phyloP scores from a whole-genome alignment of 2,888 invertebrate genomes.

The Andrena bucephala region DNA sequence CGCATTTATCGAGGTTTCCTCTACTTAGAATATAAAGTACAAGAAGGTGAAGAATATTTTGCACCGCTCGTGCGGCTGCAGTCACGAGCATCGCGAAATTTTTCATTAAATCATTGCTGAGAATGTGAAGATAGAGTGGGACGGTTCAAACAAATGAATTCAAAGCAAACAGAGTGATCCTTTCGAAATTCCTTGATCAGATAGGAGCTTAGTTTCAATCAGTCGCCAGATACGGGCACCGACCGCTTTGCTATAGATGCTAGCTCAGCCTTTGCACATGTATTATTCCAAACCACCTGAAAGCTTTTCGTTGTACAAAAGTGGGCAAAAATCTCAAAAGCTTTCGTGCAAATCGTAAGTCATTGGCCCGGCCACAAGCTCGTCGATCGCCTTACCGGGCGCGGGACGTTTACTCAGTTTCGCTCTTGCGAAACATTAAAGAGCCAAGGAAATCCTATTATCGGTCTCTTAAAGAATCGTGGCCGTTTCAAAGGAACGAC shows the following conservation, averaged over 20 bases:
- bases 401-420: constrained; percentile 41
- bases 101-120: neutral
- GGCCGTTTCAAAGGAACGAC: neutral
- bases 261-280: constrained; percentile 72
- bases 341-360: constrained; percentile 75
- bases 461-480: constrained; percentile 20
- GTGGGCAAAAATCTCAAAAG: constrained; percentile 75
- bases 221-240: constrained; percentile 52
- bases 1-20: neutral
- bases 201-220: constrained; percentile 52
- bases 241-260: constrained; percentile 49
- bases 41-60: neutral
- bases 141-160: neutral
- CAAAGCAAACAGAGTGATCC: neutral
- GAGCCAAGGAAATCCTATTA: constrained; percentile 28
- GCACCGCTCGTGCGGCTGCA: neutral
- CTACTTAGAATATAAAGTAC: neutral
- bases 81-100: neutral
- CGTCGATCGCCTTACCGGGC: constrained; percentile 59
- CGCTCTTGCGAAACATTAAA: constrained; percentile 45
- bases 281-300: constrained; percentile 81
- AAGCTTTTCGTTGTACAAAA: constrained; percentile 82
- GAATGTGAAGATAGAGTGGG: neutral
- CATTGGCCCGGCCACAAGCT: constrained; percentile 67
- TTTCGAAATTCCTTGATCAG: constrained; percentile 44